Base-by-base conservation (phyloP, 2,797 vertebrate genomes). In the Halcyon smyrnensis region DNA sequence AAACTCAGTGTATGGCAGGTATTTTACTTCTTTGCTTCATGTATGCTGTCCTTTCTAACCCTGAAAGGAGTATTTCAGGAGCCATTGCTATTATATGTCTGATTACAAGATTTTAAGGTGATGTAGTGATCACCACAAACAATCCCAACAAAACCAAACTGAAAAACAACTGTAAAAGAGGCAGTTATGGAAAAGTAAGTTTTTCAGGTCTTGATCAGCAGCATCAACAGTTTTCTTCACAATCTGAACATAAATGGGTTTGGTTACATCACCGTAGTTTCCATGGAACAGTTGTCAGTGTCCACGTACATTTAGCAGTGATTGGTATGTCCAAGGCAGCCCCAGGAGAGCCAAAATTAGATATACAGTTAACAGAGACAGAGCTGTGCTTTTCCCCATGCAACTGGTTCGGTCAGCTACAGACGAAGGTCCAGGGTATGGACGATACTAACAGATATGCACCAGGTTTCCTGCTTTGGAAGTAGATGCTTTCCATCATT, bases 361-460 rank as follows among this genome's bases (percentile, higher is more conserved):
- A 48, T 3, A 32, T 20, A 34, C 12, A 23, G 30, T 30, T 75
- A 37, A 37, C 23, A 67, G 46, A 79, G 27, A 12, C 13, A 80
- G n/a, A 84, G 24, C n/a, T 56, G 12, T 37, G 36, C 30, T 70
- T 27, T 75, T 63, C 6, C 18, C 23, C 3, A 0, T 11, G 9
- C n/a, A 64, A n/a, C 32, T 84, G 37, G 30, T 60, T 83, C 45
- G 56, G 20, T 18, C 18, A 81, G 13, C 16, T 86, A 51, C 45
- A 46, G 30, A n/a, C 3, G 59, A 70, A 59, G 37, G 37, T 37
- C 27, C 50, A 59, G 59, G 37, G 25, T 15, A 74, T 45, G 57
- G 17, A 15, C 15, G 63, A 4, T n/a, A 34, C 6, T 43, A 48
- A 46, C 6, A 60, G n/a, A 79, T 21, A 45, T 0, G 2, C 0